phyloP scores from a whole-genome alignment of 1,140 invertebrate genomes.

The Hyles euphorbiae region DNA sequence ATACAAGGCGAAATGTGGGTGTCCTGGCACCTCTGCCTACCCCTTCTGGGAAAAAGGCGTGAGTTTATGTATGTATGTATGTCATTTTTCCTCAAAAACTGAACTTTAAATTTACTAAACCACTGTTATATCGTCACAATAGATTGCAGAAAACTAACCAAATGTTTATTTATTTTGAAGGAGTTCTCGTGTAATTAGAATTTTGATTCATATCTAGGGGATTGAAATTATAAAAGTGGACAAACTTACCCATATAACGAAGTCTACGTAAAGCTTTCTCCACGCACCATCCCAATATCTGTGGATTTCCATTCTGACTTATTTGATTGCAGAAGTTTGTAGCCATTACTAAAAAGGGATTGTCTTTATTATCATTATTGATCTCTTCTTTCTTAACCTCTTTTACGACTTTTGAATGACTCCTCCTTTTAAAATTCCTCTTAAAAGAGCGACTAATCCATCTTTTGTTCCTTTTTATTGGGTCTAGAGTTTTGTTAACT shows the following conservation, averaged over 20 bases:
- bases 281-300: conserved; percentile 54
- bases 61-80: too few species aligned
- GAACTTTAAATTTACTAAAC: too few species aligned
- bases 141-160: too few species aligned
- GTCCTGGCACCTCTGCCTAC: too few species aligned
- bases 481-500: conserved; percentile 17
- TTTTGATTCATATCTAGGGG: too few species aligned
- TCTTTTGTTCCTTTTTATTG: conserved; percentile 36
- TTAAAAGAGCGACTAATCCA: conserved; percentile 47
- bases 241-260: conserved; percentile 45
- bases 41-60: too few species aligned
- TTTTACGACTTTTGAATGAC: conserved; percentile 6
- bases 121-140: too few species aligned
- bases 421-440: conserved; percentile 20
- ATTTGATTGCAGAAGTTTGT: conserved; percentile 55
- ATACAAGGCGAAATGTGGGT: too few species aligned
- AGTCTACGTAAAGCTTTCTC: conserved; percentile 58
- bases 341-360: conserved; percentile 54
- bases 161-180: too few species aligned
- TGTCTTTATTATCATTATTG: conserved; percentile 8
- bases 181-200: too few species aligned
- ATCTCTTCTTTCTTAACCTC: conserved; percentile 6
- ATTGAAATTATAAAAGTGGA: background rate
- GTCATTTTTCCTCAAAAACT: too few species aligned
- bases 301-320: conserved; percentile 40